These are phyloP conservation scores for Kryptolebias ocellatus DNA, from an alignment of 2,797 vertebrate genomes.

Conservation along the genomic window DNA sequence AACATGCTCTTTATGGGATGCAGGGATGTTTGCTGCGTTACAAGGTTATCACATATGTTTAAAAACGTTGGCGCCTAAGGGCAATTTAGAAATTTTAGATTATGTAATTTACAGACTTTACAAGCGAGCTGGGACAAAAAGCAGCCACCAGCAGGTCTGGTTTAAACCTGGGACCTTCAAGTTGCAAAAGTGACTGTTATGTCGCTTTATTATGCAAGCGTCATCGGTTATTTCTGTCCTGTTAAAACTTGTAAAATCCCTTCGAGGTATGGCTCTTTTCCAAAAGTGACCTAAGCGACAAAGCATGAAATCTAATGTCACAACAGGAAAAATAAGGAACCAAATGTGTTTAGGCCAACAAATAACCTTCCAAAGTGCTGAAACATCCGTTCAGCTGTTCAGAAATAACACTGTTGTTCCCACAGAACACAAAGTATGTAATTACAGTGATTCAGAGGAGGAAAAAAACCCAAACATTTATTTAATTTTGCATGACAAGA, in stretches of 20 bases:
- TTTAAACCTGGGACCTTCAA: neutral
- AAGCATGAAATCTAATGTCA: neutral
- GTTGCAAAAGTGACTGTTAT: neutral
- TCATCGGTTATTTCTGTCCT: too few species aligned
- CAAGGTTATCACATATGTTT: neutral
- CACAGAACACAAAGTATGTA: slow-evolving; percentile 9
- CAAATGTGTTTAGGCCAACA: neutral
- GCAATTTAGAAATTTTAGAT: neutral
- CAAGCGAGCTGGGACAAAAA: neutral
- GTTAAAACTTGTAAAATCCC: too few species aligned
- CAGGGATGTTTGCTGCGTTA: neutral
- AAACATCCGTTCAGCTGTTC: too few species aligned
- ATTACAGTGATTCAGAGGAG: slow-evolving; percentile 12
- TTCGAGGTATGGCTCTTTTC: neutral
- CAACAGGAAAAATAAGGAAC: neutral
- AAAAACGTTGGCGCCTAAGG: neutral
- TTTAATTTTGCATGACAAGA: slow-evolving; percentile 45
- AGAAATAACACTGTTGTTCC: neutral
- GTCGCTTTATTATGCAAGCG: neutral
- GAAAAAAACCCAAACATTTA: slow-evolving; percentile 40
- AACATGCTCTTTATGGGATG: neutral
- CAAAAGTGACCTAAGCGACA: neutral
- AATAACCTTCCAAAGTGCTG: neutral
- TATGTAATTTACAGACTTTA: neutral
- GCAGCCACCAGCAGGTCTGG: neutral